Base-by-base conservation (phyloP, 2,888 invertebrate species). In the Cotesia congregata region DNA sequence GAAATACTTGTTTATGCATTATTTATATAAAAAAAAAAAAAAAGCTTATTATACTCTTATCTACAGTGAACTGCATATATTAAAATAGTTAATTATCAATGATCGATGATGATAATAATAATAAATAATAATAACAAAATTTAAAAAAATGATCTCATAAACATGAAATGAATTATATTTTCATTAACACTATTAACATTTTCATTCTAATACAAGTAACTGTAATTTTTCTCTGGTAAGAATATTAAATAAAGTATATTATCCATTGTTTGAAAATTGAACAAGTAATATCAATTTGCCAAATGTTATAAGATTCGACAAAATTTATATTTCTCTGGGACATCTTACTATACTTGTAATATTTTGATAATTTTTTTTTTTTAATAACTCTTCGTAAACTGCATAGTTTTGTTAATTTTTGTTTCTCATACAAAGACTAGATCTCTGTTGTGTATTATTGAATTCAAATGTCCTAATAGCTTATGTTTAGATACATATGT, bases 1-100 rank as follows among this genome's bases (percentile, higher is more conserved):
- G 4, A 50, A 50, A 12, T 50, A 50, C 50, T 50, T 50, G 50
- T 50, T 50, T 50, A 50, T 12, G 50, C 50, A 50, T 50, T 50
- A 50, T 50, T 50, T 50, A 50, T 50, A 50, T 50, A 50, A 50
- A 50, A 50, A 30, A 50, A 50, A 50, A 50, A 30, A 30, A 50
- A 50, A 50, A 50, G 50, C 50, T 50, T 50, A 50, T 50, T 50
- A 50, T 50, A 50, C 50, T 50, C 50, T 50, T 50, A 50, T 50
- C 50, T 12, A 50, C 50, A 50, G 50, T 50, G 50, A 50, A 50
- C 50, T 50, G 50, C 50, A 50, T 50, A 50, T 50, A 50, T 12
- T 50, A 50, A 50, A 50, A 50, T 50, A 7, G 50, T 50, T 12
- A 50, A 50, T 50, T 7, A 50, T 12, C 7, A 50, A 50, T 50